Evolutionary conservation across 2,888 invertebrate genomes (phyloP).

Genomic region (Epinotia brunnichana): DNA sequence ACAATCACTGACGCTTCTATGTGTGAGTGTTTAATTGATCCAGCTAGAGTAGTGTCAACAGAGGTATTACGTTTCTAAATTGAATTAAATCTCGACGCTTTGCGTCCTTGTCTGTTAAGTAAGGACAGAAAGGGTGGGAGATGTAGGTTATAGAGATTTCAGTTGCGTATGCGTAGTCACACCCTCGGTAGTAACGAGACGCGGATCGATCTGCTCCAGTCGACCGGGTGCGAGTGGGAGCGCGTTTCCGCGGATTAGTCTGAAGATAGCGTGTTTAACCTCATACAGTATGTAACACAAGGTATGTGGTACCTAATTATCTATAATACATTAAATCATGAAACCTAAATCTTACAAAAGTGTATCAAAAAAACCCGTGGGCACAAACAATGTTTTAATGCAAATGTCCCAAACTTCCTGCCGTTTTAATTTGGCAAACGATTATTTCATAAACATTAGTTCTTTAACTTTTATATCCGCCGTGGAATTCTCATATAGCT

Average conservation of each 20-base stretch:
- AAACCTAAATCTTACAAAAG: too few relatives aligned
- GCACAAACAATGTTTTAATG: too few relatives aligned
- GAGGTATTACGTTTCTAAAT: slow-evolving; percentile 35
- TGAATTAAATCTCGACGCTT: slow-evolving; percentile 19
- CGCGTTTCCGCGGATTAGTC: slow-evolving; percentile 48
- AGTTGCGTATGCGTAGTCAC: slow-evolving; percentile 57
- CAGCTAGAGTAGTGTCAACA: slow-evolving; percentile 40
- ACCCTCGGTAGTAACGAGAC: slow-evolving; percentile 56
- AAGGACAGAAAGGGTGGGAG: slow-evolving; percentile 29
- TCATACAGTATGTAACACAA: background rate
- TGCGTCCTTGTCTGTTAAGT: slow-evolving; percentile 17
- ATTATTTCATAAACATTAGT: too few relatives aligned
- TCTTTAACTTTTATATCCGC: too few relatives aligned
- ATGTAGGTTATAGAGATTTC: slow-evolving; percentile 23
- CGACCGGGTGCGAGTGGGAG: slow-evolving; percentile 53
- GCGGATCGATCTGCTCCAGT: slow-evolving; percentile 68
- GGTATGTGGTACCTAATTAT: background rate
- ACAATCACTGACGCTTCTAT: slow-evolving; percentile 45
- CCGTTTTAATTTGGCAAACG: too few relatives aligned
- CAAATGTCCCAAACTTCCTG: too few relatives aligned
- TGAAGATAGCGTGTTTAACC: slow-evolving; percentile 40
- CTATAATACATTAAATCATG: too few relatives aligned
- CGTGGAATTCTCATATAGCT: too few relatives aligned
- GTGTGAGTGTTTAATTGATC: slow-evolving; percentile 72
- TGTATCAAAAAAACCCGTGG: too few relatives aligned